Percentiles rank a stretch among this genome's conserved stretches.
These are phyloP conservation scores for Drosophila pallidifrons DNA, from an alignment of 1,140 invertebrate species.

Conservation along the genomic window DNA sequence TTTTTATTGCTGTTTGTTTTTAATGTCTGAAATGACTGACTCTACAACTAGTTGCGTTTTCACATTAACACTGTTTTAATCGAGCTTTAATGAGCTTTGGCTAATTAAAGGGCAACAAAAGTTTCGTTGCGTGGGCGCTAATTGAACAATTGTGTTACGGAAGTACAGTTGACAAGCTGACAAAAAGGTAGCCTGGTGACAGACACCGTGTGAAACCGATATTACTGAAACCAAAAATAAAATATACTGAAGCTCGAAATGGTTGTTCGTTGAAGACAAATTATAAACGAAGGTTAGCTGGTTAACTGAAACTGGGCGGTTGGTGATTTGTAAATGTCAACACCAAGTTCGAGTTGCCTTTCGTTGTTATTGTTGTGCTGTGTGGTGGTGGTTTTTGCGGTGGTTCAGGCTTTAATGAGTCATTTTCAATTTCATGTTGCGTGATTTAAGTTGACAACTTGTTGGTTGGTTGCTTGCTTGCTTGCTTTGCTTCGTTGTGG, in stretches of 20 bases:
- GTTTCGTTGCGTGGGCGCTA: slow-evolving; percentile 17
- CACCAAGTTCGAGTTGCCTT: slow-evolving; percentile 46
- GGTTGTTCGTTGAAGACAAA: slow-evolving; percentile 66
- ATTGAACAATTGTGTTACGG: slow-evolving; percentile 52
- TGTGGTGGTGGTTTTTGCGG: slow-evolving; percentile 8
- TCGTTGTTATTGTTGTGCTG: slow-evolving; percentile 12
- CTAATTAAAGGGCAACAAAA: slow-evolving; percentile 2
- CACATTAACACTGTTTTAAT: not conserved
- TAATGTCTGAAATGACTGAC: too few relatives aligned
- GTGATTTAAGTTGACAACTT: slow-evolving; percentile 72
- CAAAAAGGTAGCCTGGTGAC: slow-evolving; percentile 28
- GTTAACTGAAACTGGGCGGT: slow-evolving; percentile 58
- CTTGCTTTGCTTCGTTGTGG: slow-evolving; percentile 22
- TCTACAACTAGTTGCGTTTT: not conserved
- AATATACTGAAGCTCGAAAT: slow-evolving; percentile 37
- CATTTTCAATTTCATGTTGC: slow-evolving; percentile 78
- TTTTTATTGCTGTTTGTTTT: not conserved
- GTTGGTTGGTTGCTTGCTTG: not conserved
- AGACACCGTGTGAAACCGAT: slow-evolving; percentile 10
- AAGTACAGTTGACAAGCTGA: slow-evolving; percentile 34
- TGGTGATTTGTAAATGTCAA: slow-evolving; percentile 83
- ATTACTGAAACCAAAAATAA: slow-evolving; percentile 10
- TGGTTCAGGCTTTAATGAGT: slow-evolving; percentile 64
- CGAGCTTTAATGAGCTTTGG: slow-evolving; percentile 12
- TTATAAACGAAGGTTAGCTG: slow-evolving; percentile 73